phyloP scores from a whole-genome alignment of 2,888 invertebrate species.

The Agelastica alni region DNA sequence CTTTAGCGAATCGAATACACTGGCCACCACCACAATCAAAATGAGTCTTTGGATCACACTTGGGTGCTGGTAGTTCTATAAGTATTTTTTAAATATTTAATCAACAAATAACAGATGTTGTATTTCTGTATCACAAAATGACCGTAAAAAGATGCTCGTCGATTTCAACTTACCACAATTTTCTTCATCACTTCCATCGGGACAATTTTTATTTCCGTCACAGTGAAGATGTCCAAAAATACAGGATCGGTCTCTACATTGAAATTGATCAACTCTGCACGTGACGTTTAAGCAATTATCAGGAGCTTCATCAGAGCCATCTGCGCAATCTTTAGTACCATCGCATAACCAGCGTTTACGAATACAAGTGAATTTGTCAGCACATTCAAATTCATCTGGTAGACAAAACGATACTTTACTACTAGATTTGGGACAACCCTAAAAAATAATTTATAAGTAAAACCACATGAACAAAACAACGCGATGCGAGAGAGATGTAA shows the following conservation, averaged over 20 bases:
- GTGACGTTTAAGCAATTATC: slow-evolving; percentile 72
- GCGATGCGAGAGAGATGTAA: no score
- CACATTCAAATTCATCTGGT: slow-evolving; percentile 76
- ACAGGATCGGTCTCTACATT: slow-evolving; percentile 79
- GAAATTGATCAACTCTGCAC: slow-evolving; percentile 85
- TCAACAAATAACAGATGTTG: no score
- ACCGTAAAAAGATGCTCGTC: neutral
- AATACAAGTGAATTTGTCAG: slow-evolving; percentile 79
- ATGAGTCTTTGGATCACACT: slow-evolving; percentile 77
- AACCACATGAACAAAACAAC: no score
- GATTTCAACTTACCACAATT: slow-evolving; percentile 70
- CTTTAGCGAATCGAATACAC: slow-evolving; percentile 78
- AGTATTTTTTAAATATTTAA: neutral
- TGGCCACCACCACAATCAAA: slow-evolving; percentile 85
- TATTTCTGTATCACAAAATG: no score
- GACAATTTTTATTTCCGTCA: slow-evolving; percentile 79
- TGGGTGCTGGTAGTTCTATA: slow-evolving; percentile 59
- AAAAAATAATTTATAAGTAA: slow-evolving; percentile 32
- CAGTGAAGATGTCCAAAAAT: slow-evolving; percentile 82
- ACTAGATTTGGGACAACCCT: slow-evolving; percentile 68
- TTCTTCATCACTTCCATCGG: slow-evolving; percentile 83
- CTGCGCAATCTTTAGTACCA: slow-evolving; percentile 80
- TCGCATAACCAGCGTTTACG: slow-evolving; percentile 84
- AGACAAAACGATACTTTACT: slow-evolving; percentile 67
- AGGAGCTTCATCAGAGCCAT: slow-evolving; percentile 77